phyloP scores from a whole-genome alignment of 1,140 invertebrate species.

The Eurosta solidaginis region DNA sequence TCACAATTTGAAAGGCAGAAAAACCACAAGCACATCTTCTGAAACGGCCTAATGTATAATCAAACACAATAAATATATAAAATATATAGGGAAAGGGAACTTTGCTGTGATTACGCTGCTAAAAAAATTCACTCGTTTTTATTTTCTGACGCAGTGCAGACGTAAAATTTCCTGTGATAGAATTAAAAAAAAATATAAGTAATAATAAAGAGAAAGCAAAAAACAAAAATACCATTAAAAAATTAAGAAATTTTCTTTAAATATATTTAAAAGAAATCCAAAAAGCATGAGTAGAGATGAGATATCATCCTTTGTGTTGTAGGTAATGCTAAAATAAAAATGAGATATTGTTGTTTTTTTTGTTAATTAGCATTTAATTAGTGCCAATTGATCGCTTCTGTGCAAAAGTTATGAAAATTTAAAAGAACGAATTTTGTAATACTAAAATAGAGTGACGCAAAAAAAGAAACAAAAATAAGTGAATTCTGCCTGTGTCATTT shows the following conservation, averaged over 20 bases:
- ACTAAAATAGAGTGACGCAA: too few species aligned
- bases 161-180: background rate
- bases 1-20: too few species aligned
- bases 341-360: background rate
- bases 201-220: background rate
- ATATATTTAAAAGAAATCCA: background rate
- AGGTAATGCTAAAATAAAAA: background rate
- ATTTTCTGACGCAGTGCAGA: background rate
- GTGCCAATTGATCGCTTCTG: too few species aligned
- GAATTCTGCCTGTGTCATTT: too few species aligned
- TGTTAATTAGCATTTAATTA: background rate
- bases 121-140: background rate
- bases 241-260: background rate
- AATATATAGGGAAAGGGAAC: background rate
- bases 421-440: too few species aligned
- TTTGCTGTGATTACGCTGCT: background rate
- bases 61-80: background rate
- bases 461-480: too few species aligned
- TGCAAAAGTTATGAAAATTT: too few species aligned
- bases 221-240: background rate
- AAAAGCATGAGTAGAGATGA: background rate
- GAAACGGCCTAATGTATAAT: too few species aligned
- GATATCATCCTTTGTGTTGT: conserved; percentile 23
- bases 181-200: background rate
- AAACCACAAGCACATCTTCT: too few species aligned